Percentiles rank a stretch among this genome's conserved stretches.
Conservation (phyloP, 2,888 invertebrate species). For the Drosophila cognata region DNA sequence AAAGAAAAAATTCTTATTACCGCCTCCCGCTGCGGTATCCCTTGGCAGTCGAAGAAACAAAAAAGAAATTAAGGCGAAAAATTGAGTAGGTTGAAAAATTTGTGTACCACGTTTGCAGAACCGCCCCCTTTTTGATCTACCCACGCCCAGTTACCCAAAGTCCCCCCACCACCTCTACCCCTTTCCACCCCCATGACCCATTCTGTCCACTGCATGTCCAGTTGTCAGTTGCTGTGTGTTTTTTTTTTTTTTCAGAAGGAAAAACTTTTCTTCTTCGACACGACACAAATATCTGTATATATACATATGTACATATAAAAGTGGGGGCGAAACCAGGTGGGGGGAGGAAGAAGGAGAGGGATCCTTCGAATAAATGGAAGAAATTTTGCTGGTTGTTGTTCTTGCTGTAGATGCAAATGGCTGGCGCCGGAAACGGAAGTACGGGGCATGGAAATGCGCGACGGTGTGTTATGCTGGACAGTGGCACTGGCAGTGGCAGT, state of each 20-base stretch:
- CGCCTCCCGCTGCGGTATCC: constrained; percentile 69
- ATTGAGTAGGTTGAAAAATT: constrained; percentile 82
- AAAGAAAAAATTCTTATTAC: constrained; percentile 81
- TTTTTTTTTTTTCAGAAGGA: constrained; percentile 24
- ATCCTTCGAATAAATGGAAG: constrained; percentile 75
- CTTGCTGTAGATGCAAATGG: constrained; percentile 73
- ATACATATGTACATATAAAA: constrained; percentile 13
- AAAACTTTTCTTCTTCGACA: constrained; percentile 76
- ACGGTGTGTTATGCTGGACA: constrained; percentile 5
- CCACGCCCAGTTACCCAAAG: not conserved
- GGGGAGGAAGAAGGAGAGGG: constrained; percentile 1
- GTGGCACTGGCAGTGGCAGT: not conserved
- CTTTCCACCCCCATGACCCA: not conserved
- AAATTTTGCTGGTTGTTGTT: constrained; percentile 38
- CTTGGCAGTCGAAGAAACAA: constrained; percentile 67
- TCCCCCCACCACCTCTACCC: not conserved
- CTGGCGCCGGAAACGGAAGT: constrained; percentile 79
- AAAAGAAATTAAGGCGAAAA: constrained; percentile 81
- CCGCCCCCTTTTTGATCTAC: constrained; percentile 22
- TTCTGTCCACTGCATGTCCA: constrained; percentile 51
- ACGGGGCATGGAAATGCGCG: constrained; percentile 34
- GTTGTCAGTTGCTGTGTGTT: constrained; percentile 60
- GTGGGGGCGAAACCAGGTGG: not conserved
- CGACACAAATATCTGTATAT: constrained; percentile 47
- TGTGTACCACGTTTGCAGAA: constrained; percentile 75